Evolutionary conservation across 2,888 invertebrate species (phyloP).

Genomic region (Parthenolecanium corni): DNA sequence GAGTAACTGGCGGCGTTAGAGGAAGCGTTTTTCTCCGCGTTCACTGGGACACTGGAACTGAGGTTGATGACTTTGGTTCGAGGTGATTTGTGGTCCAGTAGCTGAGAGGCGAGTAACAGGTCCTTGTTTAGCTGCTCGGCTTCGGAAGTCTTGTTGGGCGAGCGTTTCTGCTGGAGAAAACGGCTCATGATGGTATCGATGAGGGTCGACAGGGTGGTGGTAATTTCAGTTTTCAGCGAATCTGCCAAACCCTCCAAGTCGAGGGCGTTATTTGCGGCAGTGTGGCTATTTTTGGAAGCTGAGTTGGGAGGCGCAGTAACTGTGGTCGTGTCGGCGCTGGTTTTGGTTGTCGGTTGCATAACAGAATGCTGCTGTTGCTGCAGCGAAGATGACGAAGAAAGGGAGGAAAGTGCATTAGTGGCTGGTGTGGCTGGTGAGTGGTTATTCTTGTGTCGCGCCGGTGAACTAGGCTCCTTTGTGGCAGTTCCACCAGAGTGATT

Average conservation of each 20-base stretch:
- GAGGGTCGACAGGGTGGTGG: constrained; percentile 65
- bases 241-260: constrained; percentile 58
- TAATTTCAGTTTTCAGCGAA: constrained; percentile 79
- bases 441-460: constrained; percentile 34
- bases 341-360: too few species aligned
- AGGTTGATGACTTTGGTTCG: constrained; percentile 61
- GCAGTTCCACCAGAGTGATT: too few species aligned
- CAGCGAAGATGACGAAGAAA: constrained; percentile 48
- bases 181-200: constrained; percentile 52
- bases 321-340: constrained; percentile 52
- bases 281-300: too few species aligned
- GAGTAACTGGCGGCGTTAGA: not conserved
- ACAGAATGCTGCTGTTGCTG: too few species aligned
- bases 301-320: too few species aligned
- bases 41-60: constrained; percentile 38
- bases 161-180: constrained; percentile 70
- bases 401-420: constrained; percentile 56
- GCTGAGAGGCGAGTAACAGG: constrained; percentile 38
- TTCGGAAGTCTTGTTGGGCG: constrained; percentile 58
- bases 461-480: constrained; percentile 4
- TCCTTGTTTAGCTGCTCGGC: constrained; percentile 79
- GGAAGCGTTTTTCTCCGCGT: constrained; percentile 37
- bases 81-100: constrained; percentile 67
- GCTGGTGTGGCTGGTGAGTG: not conserved
- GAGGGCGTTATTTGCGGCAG: too few species aligned